Base-by-base conservation (phyloP, 2,888 invertebrate genomes). In the Gasteruption jaculator region DNA sequence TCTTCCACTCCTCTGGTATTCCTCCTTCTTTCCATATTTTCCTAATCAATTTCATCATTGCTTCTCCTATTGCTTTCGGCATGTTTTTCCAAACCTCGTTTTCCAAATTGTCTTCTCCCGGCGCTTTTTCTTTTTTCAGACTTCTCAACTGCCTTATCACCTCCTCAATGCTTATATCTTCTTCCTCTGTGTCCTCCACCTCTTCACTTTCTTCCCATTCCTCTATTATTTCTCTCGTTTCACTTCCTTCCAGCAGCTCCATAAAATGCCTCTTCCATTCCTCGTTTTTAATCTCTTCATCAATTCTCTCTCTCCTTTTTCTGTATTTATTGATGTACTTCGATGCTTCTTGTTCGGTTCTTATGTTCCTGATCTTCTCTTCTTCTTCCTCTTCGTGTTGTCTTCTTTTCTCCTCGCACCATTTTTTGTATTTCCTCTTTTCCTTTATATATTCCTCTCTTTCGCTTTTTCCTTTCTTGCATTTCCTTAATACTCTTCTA, bases 331-430 rank as follows among this genome's bases (percentile, higher is more conserved):
- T 26, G 14, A 37, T 26, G 16, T 25, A 36, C 19, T 25, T 18
- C 37, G 26, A 37, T 2, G 14, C 37, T 16, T 37, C 25, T n/a
- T 3, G 4, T 37, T 26, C 27, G 3, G 37, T 26, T 1, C 11
- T 26, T 5, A 37, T 37, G 10, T 1, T 26, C n/a, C 18, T 11
- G 25, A 37, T 15, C 27, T 37, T 16, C n/a, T 33, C 14, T n/a
- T n/a, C 29, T 2, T 32, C 29, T 32, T 38, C 33, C 12, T 43
- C 40, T 31, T 31, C 37, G n/a, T 46, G 11, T 22, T 19, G 18
- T n/a, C 20, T 12, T 24, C 43, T 38, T 20, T 48, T 38, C 24
- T 24, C n/a, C 24, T n/a, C n/a, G n/a, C n/a, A 24, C n/a, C n/a
- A n/a, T 24, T n/a, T n/a, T 24, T 24, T n/a, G 8, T 24, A 24